Evolutionary conservation across 2,797 vertebrate genomes (phyloP), one percentile per base, ranked within the genome.

Genomic region (Ptychobarbus kaznakovi): DNA sequence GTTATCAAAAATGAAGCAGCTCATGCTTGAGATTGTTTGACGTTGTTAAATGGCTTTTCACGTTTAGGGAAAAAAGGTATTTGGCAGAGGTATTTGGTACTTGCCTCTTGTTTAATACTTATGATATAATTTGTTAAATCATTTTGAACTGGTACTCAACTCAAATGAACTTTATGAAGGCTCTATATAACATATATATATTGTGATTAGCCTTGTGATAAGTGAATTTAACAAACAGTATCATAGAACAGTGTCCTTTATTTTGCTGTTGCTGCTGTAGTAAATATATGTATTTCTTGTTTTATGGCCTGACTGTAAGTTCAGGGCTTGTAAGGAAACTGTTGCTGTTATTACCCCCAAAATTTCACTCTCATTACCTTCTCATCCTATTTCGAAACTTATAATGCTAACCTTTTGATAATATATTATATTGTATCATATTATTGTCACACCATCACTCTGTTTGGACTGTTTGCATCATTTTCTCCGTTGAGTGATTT

Each of bases 11-110:
- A 76, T 51, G 35, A 82, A 80, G 35, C 72, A 73, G 76, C 81
- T 58, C 38, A 9, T 82, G 81, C 76, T 40, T 83, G 25, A 76
- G 66, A 77, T 68, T 76, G 73, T 81, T 75, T 73, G 69, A 75
- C 56, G 49, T 69, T 85, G 63, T 73, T 80, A 84, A 82, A 88
- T n/a, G 58, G 86, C 53, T 84, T 79, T 81, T 74, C 20, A 82
- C 40, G 22, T 56, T 84, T 46, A 78, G 49, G 25, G 16, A 20
- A 46, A 56, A 44, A 81, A 49, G 65, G 28, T 9, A 4, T 79
- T 79, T 84, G 82, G 63, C 65, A 68, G 32, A 61, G 32, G 58
- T 65, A 40, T 81, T 70, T 56, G 32, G 46, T 25, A 18, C n/a
- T 76, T 76, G 61, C 6, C 63, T 56, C 35, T 84, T 56, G 63